Base-by-base conservation (phyloP, 2,888 invertebrate species). In the Dynastes tityus region DNA sequence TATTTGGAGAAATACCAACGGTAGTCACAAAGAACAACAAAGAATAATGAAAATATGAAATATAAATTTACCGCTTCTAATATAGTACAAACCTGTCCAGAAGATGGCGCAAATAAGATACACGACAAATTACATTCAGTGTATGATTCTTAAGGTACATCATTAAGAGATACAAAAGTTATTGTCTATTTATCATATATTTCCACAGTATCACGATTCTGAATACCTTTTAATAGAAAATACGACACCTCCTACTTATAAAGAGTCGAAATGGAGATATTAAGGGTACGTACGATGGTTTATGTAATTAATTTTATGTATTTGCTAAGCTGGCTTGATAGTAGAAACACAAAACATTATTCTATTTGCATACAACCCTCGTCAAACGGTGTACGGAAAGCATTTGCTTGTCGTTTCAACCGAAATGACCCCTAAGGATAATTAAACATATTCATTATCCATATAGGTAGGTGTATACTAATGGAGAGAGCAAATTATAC, bases 381-480 rank as follows among this genome's bases (percentile, higher is more conserved):
- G 67, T 67, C 67, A 67, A 40, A 16, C 45, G 45, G 22, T 61
- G 29, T 29, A 61, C 61, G 32, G 13, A 61, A 45, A 61, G 61
- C 61, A 27, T 67, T 45, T 16, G 49, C 45, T 67, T 45, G 45
- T 40, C 40, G 40, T 22, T 40, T n/a, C 29, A 22, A 40, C 45
- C 5, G 67, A 16, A 22, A 67, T 40, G 67, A 67, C 40, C 45
- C 67, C 29, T 16, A 67, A 67, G 37, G 67, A 45, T 67, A 67
- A 67, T 67, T 67, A 67, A 67, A 67, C 67, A 67, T 40, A 67
- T 45, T 67, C 67, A 67, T 67, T 67, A 67, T 11, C 61, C 27
- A 9, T 8, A 61, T 61, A 29, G 27, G 29, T 22, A 61, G 6
- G 11, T 29, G 22, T 22, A 61, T 27, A 61, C 9, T 61, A 61